These are phyloP conservation scores for Standfussiana lucernea DNA, from an alignment of 2,888 invertebrate genomes.

Conservation along the genomic window DNA sequence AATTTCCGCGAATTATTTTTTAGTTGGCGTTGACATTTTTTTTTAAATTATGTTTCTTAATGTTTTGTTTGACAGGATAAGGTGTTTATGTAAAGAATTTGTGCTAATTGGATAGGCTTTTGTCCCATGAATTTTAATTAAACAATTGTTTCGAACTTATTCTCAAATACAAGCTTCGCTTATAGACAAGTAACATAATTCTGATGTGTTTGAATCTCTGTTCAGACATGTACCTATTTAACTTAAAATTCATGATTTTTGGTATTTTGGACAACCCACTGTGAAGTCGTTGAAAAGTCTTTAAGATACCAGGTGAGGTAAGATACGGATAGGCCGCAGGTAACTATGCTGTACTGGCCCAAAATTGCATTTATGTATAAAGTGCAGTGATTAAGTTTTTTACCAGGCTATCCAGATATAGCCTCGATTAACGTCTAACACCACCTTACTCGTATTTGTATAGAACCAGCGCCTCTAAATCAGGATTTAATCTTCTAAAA, in stretches of 20 bases:
- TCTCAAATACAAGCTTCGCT: background rate
- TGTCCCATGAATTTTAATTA: background rate
- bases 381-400: constrained; percentile 9
- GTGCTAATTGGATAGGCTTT: constrained; percentile 15
- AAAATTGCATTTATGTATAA: background rate
- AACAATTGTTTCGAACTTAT: background rate
- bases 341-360: background rate
- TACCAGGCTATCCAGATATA: too few species aligned
- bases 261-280: background rate
- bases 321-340: background rate
- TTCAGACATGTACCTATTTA: background rate
- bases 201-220: background rate
- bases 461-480: constrained; percentile 34
- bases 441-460: constrained; percentile 25
- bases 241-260: background rate
- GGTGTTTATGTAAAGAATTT: constrained; percentile 13
- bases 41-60: background rate
- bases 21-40: constrained; percentile 36
- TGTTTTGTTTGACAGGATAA: background rate
- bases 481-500: constrained; percentile 56
- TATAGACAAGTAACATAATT: background rate
- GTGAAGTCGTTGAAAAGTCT: background rate
- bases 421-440: constrained; percentile 6
- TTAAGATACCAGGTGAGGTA: background rate
- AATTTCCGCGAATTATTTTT: constrained; percentile 41